Conservation (phyloP, 2,113 vertebrate species). For the Rhombomys opimus region DNA sequence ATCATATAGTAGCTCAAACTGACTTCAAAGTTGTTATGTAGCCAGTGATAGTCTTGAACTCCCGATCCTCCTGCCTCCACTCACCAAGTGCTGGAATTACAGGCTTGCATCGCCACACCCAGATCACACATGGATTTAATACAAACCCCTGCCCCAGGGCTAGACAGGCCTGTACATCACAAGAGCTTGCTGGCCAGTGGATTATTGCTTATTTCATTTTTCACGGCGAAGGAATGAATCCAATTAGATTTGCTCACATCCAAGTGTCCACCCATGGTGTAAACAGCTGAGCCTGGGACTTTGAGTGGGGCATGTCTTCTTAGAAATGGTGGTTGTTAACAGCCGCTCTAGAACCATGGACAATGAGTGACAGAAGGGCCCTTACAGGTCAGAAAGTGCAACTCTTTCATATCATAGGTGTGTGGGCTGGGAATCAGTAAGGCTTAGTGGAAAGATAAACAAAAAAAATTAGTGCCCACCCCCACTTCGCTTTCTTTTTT, state of each 20-base stretch:
- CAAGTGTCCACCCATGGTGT: background rate
- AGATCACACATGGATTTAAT: background rate
- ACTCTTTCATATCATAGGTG: slow-evolving; percentile 2
- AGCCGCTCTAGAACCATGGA: background rate
- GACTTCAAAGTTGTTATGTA: background rate
- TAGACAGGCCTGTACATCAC: background rate
- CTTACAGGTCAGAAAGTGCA: slow-evolving; percentile 6
- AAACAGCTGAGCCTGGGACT: slow-evolving; percentile 19
- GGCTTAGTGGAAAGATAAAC: background rate
- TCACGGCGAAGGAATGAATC: background rate
- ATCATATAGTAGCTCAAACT: background rate
- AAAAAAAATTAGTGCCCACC: background rate
- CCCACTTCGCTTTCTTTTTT: slow-evolving; percentile 33
- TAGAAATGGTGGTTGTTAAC: slow-evolving; percentile 49
- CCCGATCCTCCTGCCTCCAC: background rate
- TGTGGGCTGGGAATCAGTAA: background rate
- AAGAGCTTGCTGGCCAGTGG: background rate
- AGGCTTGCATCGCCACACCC: background rate
- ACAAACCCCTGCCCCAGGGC: background rate
- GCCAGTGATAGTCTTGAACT: background rate
- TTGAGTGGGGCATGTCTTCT: slow-evolving; percentile 37
- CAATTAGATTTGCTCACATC: slow-evolving; percentile 33
- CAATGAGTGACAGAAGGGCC: slow-evolving; percentile 36
- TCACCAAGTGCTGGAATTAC: background rate
- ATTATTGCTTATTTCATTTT: background rate